A percentile compares a stretch with the other conserved stretches of the same genome.
Conservation (phyloP, 2,113 vertebrate species). For the Regulus satrapa region DNA sequence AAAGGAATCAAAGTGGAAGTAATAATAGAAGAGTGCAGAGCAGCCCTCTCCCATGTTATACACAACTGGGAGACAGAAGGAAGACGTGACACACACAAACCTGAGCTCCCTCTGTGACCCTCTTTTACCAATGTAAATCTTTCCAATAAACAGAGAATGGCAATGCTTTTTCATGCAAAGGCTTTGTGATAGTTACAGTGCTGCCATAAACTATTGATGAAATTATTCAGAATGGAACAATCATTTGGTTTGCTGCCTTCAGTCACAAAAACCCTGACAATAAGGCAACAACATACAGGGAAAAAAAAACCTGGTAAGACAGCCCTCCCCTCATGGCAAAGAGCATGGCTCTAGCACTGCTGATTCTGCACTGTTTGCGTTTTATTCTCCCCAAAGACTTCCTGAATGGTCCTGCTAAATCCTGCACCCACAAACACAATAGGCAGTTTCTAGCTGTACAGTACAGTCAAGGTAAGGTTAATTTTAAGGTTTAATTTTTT, state of each 20-base stretch:
- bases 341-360: not conserved
- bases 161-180: not conserved
- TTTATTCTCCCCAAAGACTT: not conserved
- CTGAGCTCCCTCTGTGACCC: not conserved
- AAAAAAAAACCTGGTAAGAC: not conserved
- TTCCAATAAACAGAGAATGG: not conserved
- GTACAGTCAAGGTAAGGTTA: not conserved
- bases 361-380: not conserved
- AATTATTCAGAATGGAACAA: not conserved
- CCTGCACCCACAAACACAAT: not conserved
- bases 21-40: not conserved
- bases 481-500: not conserved
- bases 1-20: not conserved
- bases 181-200: not conserved
- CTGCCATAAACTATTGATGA: not conserved
- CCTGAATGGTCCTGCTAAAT: not conserved
- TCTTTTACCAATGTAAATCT: not conserved
- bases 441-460: not conserved
- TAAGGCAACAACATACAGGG: not conserved
- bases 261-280: not conserved
- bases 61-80: not conserved
- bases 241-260: not conserved
- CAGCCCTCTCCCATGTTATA: accelerated
- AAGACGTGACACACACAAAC: not conserved
- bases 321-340: not conserved